Evolutionary conservation across 2,797 vertebrate species (phyloP), one percentile per base, ranked within the genome.

Genomic region (Cirrhinus molitorella): DNA sequence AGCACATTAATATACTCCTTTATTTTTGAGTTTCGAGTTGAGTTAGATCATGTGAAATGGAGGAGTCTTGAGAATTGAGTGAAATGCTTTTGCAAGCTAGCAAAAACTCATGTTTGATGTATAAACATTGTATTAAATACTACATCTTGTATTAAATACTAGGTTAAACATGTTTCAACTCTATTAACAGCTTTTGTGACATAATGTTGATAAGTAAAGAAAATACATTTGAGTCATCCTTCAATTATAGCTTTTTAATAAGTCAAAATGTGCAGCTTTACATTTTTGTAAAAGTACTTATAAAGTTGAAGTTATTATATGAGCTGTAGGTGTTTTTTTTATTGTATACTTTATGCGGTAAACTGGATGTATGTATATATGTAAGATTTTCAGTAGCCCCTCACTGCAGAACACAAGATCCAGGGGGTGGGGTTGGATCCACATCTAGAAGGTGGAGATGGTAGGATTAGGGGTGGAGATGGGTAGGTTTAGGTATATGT

Each of bases 21-120:
- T 28, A 49, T 70, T 83, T 81, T 81, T 28, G 71, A 23, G 49
- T 68, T 85, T 81, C 28, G 49, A 61, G 40, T 83, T 63, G 71
- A 61, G 53, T 77, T 70, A 45, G 45, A 66, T 77, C 57, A 53
- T 61, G 77, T 61, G 57, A 87, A 87, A 55, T 25, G 37, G 49
- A 31, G 79, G 49, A 85, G 79, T 73, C 67, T 63, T 59, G 68
- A 84, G 88, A 37, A 53, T 14, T 34, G 12, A 53, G 5, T 73
- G 25, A 72, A 37, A 37, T 37, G 51, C 28, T 53, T 73, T 34
- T 25, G 40, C 13, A 47, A 70, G 19, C 49, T 9, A 31, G 25
- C 13, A 73, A 21, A 3, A 75, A 75, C 34, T 43, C n/a, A 7
- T 55, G 28, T n/a, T 74, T 37, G 49, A 31, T 9, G 31, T 34